Evolutionary conservation across 35 echinoderm and acorn worm genomes (phyloP).

Genomic region (Apostichopus parvimensis): DNA sequence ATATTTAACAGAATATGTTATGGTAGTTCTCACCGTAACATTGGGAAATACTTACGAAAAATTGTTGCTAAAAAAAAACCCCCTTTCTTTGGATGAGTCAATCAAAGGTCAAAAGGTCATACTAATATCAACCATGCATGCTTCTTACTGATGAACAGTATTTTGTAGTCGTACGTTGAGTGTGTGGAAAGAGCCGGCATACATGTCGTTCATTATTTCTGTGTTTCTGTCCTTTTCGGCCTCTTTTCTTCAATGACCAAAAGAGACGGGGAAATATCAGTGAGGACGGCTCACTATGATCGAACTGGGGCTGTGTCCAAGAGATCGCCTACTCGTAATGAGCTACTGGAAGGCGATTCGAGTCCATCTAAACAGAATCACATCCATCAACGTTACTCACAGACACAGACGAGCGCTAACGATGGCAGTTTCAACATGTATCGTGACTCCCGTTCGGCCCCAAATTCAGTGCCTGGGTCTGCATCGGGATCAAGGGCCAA

Average conservation of each 20-base stretch:
- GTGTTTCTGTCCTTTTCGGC: background rate
- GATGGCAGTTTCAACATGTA: conserved; percentile 39
- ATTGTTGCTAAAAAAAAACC: background rate
- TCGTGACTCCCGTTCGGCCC: conserved; percentile 54
- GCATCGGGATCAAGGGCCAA: conserved; percentile 67
- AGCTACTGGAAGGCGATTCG: conserved; percentile 4
- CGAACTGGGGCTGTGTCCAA: conserved; percentile 20
- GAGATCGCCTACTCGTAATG: conserved; percentile 50
- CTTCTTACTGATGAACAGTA: background rate
- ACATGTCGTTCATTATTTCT: background rate
- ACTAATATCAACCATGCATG: background rate
- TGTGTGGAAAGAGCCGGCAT: background rate
- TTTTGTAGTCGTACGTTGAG: background rate
- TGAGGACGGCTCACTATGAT: conserved; percentile 70
- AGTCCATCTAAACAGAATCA: conserved; percentile 31
- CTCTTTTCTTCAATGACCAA: conserved; percentile 73
- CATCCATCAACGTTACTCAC: conserved; percentile 23
- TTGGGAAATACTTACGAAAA: too few relatives aligned
- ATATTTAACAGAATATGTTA: too few relatives aligned
- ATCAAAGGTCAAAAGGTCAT: background rate
- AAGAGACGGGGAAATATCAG: conserved; percentile 62
- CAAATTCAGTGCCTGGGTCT: conserved; percentile 79
- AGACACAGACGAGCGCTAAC: background rate
- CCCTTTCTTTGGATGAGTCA: background rate
- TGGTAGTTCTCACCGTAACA: too few relatives aligned